Conservation (phyloP, 1,140 invertebrate genomes). For the Dryas iulia region DNA sequence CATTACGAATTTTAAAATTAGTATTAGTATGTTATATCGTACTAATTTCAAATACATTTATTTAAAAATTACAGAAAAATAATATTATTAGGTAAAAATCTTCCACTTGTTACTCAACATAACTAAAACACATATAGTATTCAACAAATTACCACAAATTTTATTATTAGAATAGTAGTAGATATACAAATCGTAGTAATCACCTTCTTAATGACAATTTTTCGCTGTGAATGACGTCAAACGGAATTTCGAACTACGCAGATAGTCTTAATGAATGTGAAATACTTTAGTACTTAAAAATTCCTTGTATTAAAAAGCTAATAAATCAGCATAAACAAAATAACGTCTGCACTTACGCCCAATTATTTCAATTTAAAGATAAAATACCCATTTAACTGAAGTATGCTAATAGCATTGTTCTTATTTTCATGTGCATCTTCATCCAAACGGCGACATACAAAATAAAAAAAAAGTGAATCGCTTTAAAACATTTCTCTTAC, state of each 20-base stretch:
- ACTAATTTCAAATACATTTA: no score
- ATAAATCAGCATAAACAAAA: background rate
- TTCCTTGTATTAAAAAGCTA: background rate
- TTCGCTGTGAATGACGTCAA: background rate
- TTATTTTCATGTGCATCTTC: conserved; percentile 54
- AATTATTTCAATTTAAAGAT: conserved; percentile 4
- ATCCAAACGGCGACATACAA: conserved; percentile 54
- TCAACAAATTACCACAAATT: background rate
- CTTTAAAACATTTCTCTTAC: conserved; percentile 69
- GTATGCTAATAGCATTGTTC: conserved; percentile 33
- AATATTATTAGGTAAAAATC: no score
- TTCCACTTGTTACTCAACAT: no score
- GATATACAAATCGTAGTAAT: background rate
- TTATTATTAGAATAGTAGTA: background rate
- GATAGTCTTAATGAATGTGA: background rate
- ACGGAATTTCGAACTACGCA: background rate
- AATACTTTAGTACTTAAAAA: background rate
- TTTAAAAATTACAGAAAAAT: no score
- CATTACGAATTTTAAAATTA: no score
- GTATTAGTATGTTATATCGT: no score
- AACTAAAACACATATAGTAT: no score
- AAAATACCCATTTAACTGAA: conserved; percentile 2
- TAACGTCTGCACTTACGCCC: background rate
- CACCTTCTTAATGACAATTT: background rate
- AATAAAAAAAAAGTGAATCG: conserved; percentile 64